Base-by-base conservation (phyloP, 2,113 vertebrate genomes). In the Mustela lutreola region DNA sequence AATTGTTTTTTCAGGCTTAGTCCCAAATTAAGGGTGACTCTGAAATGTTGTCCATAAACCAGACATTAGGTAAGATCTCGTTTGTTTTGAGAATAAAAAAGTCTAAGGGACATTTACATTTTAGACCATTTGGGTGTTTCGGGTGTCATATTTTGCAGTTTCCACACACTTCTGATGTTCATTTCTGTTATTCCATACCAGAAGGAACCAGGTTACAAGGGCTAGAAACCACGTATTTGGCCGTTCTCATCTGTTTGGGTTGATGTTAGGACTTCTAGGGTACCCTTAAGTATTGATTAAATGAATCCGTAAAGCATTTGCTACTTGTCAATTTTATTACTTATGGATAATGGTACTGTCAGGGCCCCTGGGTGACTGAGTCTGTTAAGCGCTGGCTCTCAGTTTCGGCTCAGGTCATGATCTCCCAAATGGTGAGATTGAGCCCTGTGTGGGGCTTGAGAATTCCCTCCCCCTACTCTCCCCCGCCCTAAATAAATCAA, bases 1-100 rank as follows among this genome's bases (percentile, higher is more conserved):
- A 93, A 87, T 95, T 76, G 56, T 80, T 96, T 92, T 95, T 92
- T 93, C 58, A 95, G 91, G 89, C 86, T 86, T 80, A 95, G 56
- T 96, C 89, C 80, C 95, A 97, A 96, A 1, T 90, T 95, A 94
- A 78, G 53, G 67, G 45, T 71, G 15, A 11, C 50, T 76, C 82
- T 65, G 84, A 75, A 85, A 84, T 67, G 87, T 94, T 86, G 95
- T 96, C 62, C 60, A 24, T 53, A 78, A 78, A 67, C 28, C 71
- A 94, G 28, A 85, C 86, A 33, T 70, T 80, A 70, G 56, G 50
- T 62, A 96, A 88, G 76, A 88, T 89, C 94, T 93, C 4, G 3
- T 86, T 83, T 89, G 73, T 83, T 75, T 83, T 28, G n/a, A 89
- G 79, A 96, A 88, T 53, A 70, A 95, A 71, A 14, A 90, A 70